Evolutionary conservation across 2,113 vertebrate species (phyloP).

Genomic region (Sprattus sprattus): DNA sequence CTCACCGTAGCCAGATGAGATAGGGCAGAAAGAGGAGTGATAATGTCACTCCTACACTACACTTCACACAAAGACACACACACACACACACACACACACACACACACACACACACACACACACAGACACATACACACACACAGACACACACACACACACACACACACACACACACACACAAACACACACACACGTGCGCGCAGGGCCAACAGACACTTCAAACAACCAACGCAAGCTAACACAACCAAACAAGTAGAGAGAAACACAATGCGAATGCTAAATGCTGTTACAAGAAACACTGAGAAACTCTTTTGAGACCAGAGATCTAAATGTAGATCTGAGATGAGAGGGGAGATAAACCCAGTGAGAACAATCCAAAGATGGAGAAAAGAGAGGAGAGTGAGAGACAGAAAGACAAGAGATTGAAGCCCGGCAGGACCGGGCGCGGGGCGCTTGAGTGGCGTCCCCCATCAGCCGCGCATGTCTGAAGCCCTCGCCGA

Average conservation of each 20-base stretch:
- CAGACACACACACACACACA: background rate
- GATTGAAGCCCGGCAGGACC: constrained; percentile 30
- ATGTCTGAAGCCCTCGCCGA: constrained; percentile 42
- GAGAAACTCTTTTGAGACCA: background rate
- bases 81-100: background rate
- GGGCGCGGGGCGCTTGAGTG: constrained; percentile 6
- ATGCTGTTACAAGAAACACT: background rate
- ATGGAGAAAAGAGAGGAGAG: constrained; percentile 26
- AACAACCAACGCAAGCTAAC: background rate
- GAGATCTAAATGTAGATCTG: background rate
- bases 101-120: background rate
- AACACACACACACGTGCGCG: background rate
- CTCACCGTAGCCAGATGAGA: constrained; percentile 71
- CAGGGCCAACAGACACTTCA: background rate
- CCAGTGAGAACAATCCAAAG: background rate
- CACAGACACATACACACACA: background rate
- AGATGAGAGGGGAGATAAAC: constrained; percentile 4
- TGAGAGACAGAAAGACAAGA: background rate
- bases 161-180: background rate
- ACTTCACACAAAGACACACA: constrained; percentile 9
- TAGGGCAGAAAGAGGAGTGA: constrained; percentile 62
- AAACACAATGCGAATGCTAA: background rate
- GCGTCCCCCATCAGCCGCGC: constrained; percentile 46
- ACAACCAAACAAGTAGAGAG: background rate
- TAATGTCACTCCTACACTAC: constrained; percentile 68